Evolutionary conservation across 2,113 vertebrate genomes (phyloP).

Genomic region (Struthidea cinerea): DNA sequence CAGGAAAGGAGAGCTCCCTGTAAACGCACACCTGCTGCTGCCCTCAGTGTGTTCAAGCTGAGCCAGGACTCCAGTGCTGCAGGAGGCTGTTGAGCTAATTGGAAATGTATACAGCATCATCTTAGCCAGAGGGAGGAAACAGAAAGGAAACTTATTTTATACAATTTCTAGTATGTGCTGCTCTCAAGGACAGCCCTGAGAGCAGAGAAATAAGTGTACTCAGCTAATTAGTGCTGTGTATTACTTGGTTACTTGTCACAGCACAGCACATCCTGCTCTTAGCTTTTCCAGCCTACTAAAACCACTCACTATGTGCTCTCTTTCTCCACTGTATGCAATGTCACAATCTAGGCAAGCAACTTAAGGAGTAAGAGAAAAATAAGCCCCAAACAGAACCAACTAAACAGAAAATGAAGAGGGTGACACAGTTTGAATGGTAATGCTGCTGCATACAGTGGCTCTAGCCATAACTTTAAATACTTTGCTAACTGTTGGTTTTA

Average conservation of each 20-base stretch:
- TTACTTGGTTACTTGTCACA: not conserved
- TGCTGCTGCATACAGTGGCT: not conserved
- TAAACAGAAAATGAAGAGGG: not conserved
- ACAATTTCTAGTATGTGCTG: not conserved
- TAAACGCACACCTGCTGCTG: not conserved
- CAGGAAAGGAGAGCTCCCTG: not conserved
- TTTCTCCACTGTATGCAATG: not conserved
- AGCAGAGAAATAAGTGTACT: not conserved
- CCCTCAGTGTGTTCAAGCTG: not conserved
- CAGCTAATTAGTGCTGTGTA: not conserved
- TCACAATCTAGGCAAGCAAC: not conserved
- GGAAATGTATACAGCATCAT: not conserved
- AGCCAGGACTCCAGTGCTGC: not conserved
- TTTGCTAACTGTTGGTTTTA: not conserved
- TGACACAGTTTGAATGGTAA: not conserved
- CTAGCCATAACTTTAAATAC: not conserved
- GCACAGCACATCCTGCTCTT: not conserved
- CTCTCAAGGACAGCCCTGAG: not conserved
- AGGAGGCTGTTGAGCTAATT: not conserved
- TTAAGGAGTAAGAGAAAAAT: not conserved
- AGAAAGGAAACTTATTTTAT: not conserved
- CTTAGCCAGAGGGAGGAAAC: not conserved
- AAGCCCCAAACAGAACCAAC: not conserved
- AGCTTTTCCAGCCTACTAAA: not conserved
- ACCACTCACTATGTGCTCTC: not conserved